These are phyloP conservation scores for Incurvaria masculella DNA, from an alignment of 2,888 invertebrate species.

Conservation along the genomic window DNA sequence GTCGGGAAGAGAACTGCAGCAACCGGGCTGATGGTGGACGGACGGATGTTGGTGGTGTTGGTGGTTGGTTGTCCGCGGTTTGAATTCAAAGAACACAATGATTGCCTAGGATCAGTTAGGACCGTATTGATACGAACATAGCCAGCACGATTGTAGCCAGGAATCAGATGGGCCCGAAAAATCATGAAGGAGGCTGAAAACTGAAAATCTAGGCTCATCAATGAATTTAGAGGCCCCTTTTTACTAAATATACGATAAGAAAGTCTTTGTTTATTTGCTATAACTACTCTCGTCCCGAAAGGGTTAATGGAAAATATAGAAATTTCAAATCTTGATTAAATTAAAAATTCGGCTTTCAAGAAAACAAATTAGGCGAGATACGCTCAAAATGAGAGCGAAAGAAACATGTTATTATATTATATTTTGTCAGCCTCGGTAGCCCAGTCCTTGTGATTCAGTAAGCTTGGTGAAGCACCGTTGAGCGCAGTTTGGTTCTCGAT, in stretches of 20 bases:
- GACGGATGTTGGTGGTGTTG: slow-evolving; percentile 15
- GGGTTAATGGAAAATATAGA: neutral
- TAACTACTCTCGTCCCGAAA: neutral
- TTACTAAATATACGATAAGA: neutral
- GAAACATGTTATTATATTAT: no score
- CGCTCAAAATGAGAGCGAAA: no score
- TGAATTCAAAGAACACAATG: slow-evolving; percentile 3
- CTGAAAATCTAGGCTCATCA: neutral
- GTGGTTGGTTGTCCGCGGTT: slow-evolving; percentile 4
- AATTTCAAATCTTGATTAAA: no score
- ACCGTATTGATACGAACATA: neutral
- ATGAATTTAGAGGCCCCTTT: neutral
- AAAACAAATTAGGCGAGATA: no score
- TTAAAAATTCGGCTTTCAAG: no score
- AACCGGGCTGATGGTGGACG: slow-evolving; percentile 17
- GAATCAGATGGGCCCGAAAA: neutral
- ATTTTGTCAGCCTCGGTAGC: no score
- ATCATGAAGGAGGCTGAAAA: neutral
- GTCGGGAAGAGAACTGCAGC: slow-evolving; percentile 9
- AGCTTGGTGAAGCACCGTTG: no score
- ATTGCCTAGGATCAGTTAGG: neutral
- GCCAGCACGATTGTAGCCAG: neutral
- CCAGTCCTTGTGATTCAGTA: no score
- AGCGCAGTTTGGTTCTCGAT: no score
- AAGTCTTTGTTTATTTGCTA: neutral